Base-by-base conservation (phyloP, 2,888 invertebrate species). In the Phortica okadai region DNA sequence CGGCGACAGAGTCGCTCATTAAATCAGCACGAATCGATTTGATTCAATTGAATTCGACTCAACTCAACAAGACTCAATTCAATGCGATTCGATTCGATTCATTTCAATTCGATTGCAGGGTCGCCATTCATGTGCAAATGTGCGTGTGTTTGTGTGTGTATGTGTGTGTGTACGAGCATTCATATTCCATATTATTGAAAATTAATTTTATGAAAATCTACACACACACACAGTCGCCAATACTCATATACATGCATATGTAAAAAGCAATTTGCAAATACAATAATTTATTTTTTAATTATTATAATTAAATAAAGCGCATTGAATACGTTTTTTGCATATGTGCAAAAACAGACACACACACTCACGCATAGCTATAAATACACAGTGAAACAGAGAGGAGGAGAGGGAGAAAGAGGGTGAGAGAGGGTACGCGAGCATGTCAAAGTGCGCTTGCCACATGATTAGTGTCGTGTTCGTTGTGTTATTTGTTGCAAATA, bases 371-470 rank as follows among this genome's bases (percentile, higher is more conserved):
- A 21, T 21, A 21, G 21, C 21, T 54, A 54, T 4, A 54, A 54
- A 56, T 56, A 56, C 21, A 21, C 21, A 21, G 21, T 21, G 21
- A 21, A 1, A 21, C 0, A 21, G 21, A 21, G 21, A 21, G 21
- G 21, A 0, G 21, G 21, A 21, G 21, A 21, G 21, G 21, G 21
- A 21, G 21, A 21, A 21, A 21, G 21, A 21, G 21, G 21, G 21
- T 21, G 21, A 21, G 21, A 21, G 21, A 21, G 21, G 21, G 21
- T 21, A 10, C 59, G 21, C 59, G 59, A 7, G 7, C 21, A 59
- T 21, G 14, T 21, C 59, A n/a, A 59, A 59, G 59, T 59, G n/a
- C 16, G n/a, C n/a, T 59, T 59, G 59, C 59, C 59, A 59, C 59
- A 59, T 59, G n/a, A 59, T 59, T 59, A 59, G 21, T 8, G 16